These are phyloP conservation scores for Centruroides sculpturatus DNA, from an alignment of 1,140 invertebrate species.

Conservation along the genomic window DNA sequence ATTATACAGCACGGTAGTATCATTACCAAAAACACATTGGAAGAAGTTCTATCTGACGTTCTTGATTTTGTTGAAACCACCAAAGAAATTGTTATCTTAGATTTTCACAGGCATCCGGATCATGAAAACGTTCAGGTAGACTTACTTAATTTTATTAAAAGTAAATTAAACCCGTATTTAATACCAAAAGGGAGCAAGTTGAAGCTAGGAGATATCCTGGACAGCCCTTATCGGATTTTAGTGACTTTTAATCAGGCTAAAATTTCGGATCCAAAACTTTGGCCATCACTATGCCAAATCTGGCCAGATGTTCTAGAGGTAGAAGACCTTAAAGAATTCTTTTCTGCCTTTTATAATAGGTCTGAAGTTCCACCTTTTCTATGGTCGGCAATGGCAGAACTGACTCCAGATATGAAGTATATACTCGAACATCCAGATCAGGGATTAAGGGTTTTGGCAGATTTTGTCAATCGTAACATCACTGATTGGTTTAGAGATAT, in stretches of 20 bases:
- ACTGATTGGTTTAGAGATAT: constrained; percentile 45
- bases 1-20: constrained; percentile 44
- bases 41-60: constrained; percentile 15
- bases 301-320: constrained; percentile 43
- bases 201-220: too few relatives aligned
- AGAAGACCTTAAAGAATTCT: constrained; percentile 32
- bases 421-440: constrained; percentile 27
- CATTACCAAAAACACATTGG: constrained; percentile 21
- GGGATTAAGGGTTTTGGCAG: constrained; percentile 47
- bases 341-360: constrained; percentile 18
- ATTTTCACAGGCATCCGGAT: constrained; percentile 45
- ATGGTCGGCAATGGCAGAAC: constrained; percentile 64
- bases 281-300: constrained; percentile 10
- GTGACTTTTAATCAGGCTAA: too few relatives aligned
- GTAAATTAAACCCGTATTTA: constrained; percentile 32
- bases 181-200: constrained; percentile 25
- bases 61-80: constrained; percentile 36
- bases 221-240: too few relatives aligned
- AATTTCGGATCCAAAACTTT: too few relatives aligned
- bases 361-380: constrained; percentile 28
- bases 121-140: constrained; percentile 29
- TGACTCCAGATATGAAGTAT: constrained; percentile 56
- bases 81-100: constrained; percentile 47
- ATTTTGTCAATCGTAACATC: constrained; percentile 48
- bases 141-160: constrained; percentile 31